phyloP scores from a whole-genome alignment of 2,888 invertebrate species.

The Ganaspis brasiliensis region DNA sequence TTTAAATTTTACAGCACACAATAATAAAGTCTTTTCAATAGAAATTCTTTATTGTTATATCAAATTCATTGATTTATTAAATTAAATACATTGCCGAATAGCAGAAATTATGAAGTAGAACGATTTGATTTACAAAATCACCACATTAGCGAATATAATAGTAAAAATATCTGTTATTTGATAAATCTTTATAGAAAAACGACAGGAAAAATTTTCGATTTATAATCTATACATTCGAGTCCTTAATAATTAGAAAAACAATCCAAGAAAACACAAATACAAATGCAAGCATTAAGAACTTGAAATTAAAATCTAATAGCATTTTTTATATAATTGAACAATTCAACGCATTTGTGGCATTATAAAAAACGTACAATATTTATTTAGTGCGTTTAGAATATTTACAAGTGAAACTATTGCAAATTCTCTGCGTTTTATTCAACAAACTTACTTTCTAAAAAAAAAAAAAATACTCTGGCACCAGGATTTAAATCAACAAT shows the following conservation, averaged over 20 bases:
- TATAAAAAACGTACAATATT: background rate
- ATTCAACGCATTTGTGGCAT: background rate
- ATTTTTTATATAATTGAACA: background rate
- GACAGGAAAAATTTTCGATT: conserved; percentile 4
- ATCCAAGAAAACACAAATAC: conserved; percentile 28
- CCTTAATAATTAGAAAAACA: conserved; percentile 4
- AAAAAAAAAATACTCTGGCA: background rate
- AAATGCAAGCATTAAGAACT: conserved; percentile 23
- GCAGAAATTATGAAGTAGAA: background rate
- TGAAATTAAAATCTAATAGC: background rate
- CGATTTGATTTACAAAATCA: conserved; percentile 12
- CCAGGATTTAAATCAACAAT: background rate
- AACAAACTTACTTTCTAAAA: background rate
- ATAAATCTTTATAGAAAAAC: conserved; percentile 19
- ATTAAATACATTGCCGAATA: background rate
- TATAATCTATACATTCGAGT: conserved; percentile 22
- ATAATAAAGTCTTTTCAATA: no score
- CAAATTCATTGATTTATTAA: conserved; percentile 34
- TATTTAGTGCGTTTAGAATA: conserved; percentile 6
- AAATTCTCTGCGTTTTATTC: background rate
- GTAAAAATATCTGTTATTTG: conserved; percentile 26
- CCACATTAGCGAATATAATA: background rate
- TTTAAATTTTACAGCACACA: no score
- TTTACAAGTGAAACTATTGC: background rate
- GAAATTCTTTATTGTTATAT: background rate